Evolutionary conservation across 2,113 vertebrate genomes (phyloP).

Genomic region (cattle (Bos taurus)): ARS-UCD2.0 NC_037330.1:87149001-87149500

Average conservation of each 20-base stretch:
- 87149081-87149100: not conserved
- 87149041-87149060: not conserved
- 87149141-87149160: not conserved
- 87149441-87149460: not conserved
- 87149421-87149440: not conserved
- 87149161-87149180: not conserved
- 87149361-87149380: not conserved
- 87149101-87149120: not conserved
- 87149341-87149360: not conserved
- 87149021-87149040: constrained; percentile 9
- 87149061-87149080: not conserved
- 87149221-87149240: not conserved
- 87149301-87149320: not conserved
- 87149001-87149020: not conserved
- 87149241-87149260: not conserved
- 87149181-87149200: not conserved
- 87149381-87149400: not conserved
- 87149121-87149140: not conserved
- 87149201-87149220: not conserved
- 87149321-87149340: not conserved
- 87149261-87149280: not conserved
- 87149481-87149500: not conserved
- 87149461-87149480: not conserved
- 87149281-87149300: not conserved
- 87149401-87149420: not conserved